Percentiles rank a stretch among this genome's conserved stretches.
Conservation (phyloP, 2,888 invertebrate species). For the Phaonia tiefii region DNA sequence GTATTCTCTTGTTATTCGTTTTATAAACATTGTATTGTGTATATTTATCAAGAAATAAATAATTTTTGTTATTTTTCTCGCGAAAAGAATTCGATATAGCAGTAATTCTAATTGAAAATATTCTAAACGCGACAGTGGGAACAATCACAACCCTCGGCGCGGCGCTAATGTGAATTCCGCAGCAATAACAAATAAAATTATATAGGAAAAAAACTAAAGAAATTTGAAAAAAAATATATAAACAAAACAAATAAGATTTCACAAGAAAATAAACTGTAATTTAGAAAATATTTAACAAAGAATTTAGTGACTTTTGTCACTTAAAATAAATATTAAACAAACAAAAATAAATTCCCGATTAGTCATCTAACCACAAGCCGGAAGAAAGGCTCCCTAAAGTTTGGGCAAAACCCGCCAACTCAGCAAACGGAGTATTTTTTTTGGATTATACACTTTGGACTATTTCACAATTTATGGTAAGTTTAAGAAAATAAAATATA, state of each 20-base stretch:
- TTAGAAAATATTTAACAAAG: too few species aligned
- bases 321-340: too few species aligned
- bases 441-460: conserved; percentile 6
- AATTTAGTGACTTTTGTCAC: too few species aligned
- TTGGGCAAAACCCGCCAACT: not conserved
- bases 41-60: conserved; percentile 26
- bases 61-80: conserved; percentile 29
- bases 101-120: conserved; percentile 3
- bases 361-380: conserved; percentile 2
- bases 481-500: not conserved
- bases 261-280: too few species aligned
- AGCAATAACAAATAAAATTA: conserved; percentile 8
- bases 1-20: conserved; percentile 1
- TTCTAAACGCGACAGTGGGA: conserved; percentile 20
- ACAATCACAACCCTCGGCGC: conserved; percentile 4
- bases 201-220: not conserved
- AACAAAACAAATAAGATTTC: not conserved
- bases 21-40: conserved; percentile 37
- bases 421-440: not conserved
- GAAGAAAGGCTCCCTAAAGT: not conserved
- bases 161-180: conserved; percentile 3
- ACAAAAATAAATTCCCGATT: too few species aligned
- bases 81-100: not conserved
- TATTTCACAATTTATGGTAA: conserved; percentile 48
- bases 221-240: not conserved